These are phyloP conservation scores for Polyploca ridens DNA, from an alignment of 2,888 invertebrate genomes.

Conservation along the genomic window DNA sequence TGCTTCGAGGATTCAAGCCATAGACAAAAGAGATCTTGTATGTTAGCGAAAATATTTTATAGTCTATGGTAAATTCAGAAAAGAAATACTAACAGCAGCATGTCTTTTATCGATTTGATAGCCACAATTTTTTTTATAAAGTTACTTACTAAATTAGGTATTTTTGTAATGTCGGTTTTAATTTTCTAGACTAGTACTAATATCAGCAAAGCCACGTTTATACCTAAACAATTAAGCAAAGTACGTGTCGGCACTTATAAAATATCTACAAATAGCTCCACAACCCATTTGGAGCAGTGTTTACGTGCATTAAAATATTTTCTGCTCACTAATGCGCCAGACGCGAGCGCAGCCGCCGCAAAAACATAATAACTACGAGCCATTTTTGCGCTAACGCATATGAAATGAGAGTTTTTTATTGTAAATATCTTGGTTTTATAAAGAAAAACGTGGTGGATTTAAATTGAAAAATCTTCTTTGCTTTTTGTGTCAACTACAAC, in stretches of 20 bases:
- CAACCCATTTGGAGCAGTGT: conserved; percentile 11
- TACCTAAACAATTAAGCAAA: background rate
- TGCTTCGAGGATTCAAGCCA: no score
- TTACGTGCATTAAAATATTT: conserved; percentile 21
- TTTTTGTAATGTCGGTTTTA: no score
- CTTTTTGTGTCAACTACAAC: background rate
- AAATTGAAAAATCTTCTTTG: background rate
- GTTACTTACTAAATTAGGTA: no score
- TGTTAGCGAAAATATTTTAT: no score
- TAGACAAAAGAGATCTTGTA: no score
- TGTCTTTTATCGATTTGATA: no score
- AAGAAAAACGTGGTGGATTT: background rate
- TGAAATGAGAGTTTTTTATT: conserved; percentile 22
- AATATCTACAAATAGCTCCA: background rate
- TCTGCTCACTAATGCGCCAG: background rate
- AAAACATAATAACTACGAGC: conserved; percentile 52
- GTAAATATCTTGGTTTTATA: conserved; percentile 16
- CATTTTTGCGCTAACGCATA: conserved; percentile 34
- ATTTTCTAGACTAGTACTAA: background rate
- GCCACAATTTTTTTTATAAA: no score
- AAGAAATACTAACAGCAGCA: no score
- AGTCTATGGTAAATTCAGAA: no score
- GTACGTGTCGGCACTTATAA: conserved; percentile 10
- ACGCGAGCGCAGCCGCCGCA: conserved; percentile 18
- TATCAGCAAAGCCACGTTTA: background rate